Conservation (phyloP, 2,113 vertebrate species). For the Mustela lutreola region DNA sequence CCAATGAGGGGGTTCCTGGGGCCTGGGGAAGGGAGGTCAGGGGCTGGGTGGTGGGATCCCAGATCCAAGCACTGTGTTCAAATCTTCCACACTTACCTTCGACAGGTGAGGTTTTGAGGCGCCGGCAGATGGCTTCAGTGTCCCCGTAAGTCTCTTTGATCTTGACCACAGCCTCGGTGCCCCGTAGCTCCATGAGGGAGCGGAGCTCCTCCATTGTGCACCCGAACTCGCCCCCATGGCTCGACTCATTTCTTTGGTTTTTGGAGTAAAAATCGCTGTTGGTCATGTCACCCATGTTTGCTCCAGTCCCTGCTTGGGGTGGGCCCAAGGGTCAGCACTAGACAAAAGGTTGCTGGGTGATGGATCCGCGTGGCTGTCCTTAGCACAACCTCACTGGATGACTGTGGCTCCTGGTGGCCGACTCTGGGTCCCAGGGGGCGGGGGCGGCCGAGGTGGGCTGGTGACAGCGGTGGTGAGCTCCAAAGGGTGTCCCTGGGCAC, state of each 20-base stretch:
- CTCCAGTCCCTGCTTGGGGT: conserved; percentile 82
- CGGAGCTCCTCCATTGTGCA: conserved; percentile 97
- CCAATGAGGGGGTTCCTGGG: neutral
- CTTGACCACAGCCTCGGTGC: conserved; percentile 97
- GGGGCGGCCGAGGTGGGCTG: conserved; percentile 58
- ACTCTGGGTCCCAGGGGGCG: conserved; percentile 14
- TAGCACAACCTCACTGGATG: conserved; percentile 46
- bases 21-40: neutral
- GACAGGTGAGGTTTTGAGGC: conserved; percentile 96
- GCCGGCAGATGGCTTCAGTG: conserved; percentile 95
- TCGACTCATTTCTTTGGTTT: conserved; percentile 98
- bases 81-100: conserved; percentile 91
- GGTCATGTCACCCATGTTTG: conserved; percentile 98
- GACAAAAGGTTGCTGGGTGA: conserved; percentile 72
- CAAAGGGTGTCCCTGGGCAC: conserved; percentile 63
- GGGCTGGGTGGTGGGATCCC: neutral
- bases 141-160: conserved; percentile 97
- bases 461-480: conserved; percentile 35
- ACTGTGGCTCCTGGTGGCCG: neutral
- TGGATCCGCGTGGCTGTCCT: conserved; percentile 79
- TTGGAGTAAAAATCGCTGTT: conserved; percentile 99
- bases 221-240: conserved; percentile 95
- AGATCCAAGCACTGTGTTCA: neutral
- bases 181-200: conserved; percentile 98
- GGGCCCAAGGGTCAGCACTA: conserved; percentile 78